Base-by-base conservation (phyloP, 2,888 invertebrate species). In the Molorchus minor region DNA sequence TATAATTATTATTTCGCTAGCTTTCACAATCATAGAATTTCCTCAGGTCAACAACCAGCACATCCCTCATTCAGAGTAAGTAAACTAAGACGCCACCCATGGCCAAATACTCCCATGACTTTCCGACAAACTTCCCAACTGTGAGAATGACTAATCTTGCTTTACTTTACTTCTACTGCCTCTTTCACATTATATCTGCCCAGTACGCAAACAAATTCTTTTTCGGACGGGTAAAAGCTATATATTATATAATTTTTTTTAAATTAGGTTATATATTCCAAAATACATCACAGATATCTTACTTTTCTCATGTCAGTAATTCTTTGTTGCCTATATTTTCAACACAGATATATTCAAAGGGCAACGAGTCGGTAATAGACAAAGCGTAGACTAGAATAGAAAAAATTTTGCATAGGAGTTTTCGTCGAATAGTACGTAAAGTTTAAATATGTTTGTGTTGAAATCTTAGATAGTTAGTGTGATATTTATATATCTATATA, bases 221-320 rank as follows among this genome's bases (percentile, higher is more conserved):
- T 29, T 30, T 49, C 60, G 67, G 67, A 68, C 65, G 65, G 67
- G 62, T 58, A 56, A 15, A 65, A 64, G 58, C 62, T 65, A 44
- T 30, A 43, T 43, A 52, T n/a, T 57, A 57, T 57, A 43, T 57
- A 47, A 33, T 54, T 47, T 36, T 56, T 57, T 63, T 63, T 65
- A 56, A 62, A 61, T 65, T 65, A 63, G 59, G 67, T 67, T 58
- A 59, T 61, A n/a, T n/a, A 65, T 65, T 65, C 65, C 67, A 65
- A 65, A 62, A 66, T 68, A 71, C 70, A 71, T 71, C 70, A 71
- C 70, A 71, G 70, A 71, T 70, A 71, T 69, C 64, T 70, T 71
- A 69, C 71, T 69, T 68, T 66, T 71, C 71, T 71, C 71, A 71
- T 70, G 71, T 70, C 64, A 69, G 67, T 67, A 60, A 62, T 61